Percentiles rank a stretch among this genome's conserved stretches.
Conservation (phyloP, 2,888 invertebrate genomes). For the Sarcophaga caerulescens region DNA sequence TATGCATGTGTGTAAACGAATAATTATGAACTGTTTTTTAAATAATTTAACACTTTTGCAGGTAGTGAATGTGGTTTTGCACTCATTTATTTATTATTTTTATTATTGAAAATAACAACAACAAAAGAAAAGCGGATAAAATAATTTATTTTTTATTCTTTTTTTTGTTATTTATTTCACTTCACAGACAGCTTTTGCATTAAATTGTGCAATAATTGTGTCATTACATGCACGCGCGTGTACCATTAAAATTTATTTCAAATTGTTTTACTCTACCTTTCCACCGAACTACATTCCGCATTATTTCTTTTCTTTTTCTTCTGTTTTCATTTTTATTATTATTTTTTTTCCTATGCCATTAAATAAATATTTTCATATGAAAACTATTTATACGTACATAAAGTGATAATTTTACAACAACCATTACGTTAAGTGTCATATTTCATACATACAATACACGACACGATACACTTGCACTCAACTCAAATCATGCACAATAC, state of each 20-base stretch:
- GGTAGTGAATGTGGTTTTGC: too few relatives aligned
- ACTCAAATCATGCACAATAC: background rate
- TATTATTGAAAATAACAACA: background rate
- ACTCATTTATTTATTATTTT: too few relatives aligned
- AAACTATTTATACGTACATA: slow-evolving; percentile 1
- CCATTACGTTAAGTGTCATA: background rate
- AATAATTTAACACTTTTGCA: too few relatives aligned
- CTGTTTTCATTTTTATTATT: slow-evolving; percentile 19
- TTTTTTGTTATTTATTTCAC: background rate
- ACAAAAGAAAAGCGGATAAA: background rate
- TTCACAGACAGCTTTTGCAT: slow-evolving; percentile 32
- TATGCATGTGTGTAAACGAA: too few relatives aligned
- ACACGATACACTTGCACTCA: background rate
- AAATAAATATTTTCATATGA: background rate
- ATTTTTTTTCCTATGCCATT: slow-evolving; percentile 39
- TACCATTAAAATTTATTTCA: slow-evolving; percentile 46
- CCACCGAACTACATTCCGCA: too few relatives aligned
- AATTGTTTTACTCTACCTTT: background rate
- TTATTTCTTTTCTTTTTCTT: background rate
- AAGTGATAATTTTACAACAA: slow-evolving; percentile 48
- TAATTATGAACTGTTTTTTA: too few relatives aligned
- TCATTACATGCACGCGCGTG: slow-evolving; percentile 63
- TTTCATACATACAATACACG: background rate
- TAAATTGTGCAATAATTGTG: slow-evolving; percentile 48
- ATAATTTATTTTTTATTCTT: slow-evolving; percentile 8